Evolutionary conservation across 2,888 invertebrate genomes (phyloP), one percentile per base, ranked within the genome.

Genomic region (Sphaerophoria rueppellii): DNA sequence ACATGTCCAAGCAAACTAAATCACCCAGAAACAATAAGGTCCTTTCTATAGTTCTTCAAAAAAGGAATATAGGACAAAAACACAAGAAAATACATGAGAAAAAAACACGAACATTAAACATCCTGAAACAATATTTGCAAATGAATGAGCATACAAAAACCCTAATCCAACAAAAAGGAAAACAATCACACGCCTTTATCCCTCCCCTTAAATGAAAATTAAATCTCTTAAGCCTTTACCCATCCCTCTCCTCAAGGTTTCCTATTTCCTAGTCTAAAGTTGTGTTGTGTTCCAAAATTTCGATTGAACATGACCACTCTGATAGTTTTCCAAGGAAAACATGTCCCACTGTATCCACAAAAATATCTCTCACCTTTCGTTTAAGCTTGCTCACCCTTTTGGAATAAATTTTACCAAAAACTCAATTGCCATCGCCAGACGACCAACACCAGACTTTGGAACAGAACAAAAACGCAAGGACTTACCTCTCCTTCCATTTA

Each of bases 101-200:
- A 34, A 35, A 50, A 40, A 12, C 12, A 12, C 12, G 24, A 24
- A 57, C 3, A 50, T 58, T 70, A 24, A 58, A 24, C 46, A 46
- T 61, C 50, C 73, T 46, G 58, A 16, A 65, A 54, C 48, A 46
- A 2, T 55, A 71, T 14, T 32, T 43, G 43, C 2, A 58, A 63
- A 60, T 43, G 12, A 34, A 70, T 67, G 61, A 14, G 12, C 7
- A 54, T 9, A 24, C 12, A 48, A 71, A 75, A 75, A 60, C 74
- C 79, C 55, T 58, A 79, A 75, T 71, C 60, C 75, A 67, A 46
- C 60, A 50, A 71, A 78, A 67, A 55, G 65, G 78, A 83, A 74
- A 79, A 83, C 74, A 83, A 83, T 83, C 82, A 67, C 54, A 75
- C 58, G 75, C 74, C 82, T 74, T 82, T 74, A 82, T 74, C 74